Base-by-base conservation (phyloP, 2,113 vertebrate species). In the Chloropsis hardwickii region DNA sequence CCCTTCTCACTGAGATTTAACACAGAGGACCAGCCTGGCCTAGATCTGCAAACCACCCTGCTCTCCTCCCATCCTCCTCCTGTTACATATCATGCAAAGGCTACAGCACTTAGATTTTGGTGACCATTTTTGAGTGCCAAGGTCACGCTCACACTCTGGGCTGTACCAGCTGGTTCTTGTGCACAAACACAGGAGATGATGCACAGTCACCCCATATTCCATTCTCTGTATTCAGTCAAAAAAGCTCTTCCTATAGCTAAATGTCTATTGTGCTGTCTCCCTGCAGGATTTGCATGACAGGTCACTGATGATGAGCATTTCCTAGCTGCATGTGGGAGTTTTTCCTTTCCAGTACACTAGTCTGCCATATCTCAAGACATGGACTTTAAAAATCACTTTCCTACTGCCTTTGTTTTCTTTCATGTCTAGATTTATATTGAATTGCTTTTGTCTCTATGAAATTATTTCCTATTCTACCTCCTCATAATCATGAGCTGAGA, bases 401-500 rank as follows among this genome's bases (percentile, higher is more conserved):
- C 74, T 66, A 64, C 45, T 73, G 62, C 73, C 85, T 92, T 97
- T 78, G 6, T n/a, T 86, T 93, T 60, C 44, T 44, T 85, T 86
- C 66, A 61, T 97, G 97, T 92, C 78, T 95, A 70, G 33, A 6
- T 86, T 85, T 70, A 76, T 90, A 62, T 90, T 95, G 82, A 47
- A 82, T 82, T 93, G 88, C 50, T 88, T 97, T 97, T 96, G 81
- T 72, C 51, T 77, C 89, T 82, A 10, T 67, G 91, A 97, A 96
- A 91, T 90, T 45, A 78, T 92, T 95, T 39, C 83, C 88, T 96
- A 86, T 97, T 97, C 92, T 95, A 97, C 92, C 66, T 92, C 96
- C 93, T 93, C 78, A 85, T 67, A 88, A 96, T 86, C 67, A 86
- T 14, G 23, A 95, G 88, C 96, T 94, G 90, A 90, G 82, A 88